Base-by-base conservation (phyloP, 1,140 invertebrate species). In the Neodiprion fabricii region DNA sequence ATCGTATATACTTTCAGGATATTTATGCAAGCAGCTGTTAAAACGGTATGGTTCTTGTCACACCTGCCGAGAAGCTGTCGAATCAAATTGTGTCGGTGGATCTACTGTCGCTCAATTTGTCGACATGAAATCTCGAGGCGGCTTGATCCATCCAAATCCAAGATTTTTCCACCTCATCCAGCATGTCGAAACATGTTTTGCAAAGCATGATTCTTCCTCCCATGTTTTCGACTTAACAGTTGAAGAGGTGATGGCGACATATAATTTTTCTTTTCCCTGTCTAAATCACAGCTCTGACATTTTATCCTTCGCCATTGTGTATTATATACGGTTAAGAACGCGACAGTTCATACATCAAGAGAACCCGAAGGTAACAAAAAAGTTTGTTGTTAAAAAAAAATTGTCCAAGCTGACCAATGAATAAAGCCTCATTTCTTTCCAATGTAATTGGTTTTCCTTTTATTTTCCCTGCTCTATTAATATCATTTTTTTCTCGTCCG, bases 351-450 rank as follows among this genome's bases (percentile, higher is more conserved):
- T 48, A 9, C 72, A 74, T 49, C 72, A 74, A 74, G 72, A 74
- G 40, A 74, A 74, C 47, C 65, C 69, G 28, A 69, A 74, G 69
- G 7, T 68, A 14, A 69, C 40, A 48, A 74, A 74, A 7, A 11
- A 66, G 14, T 74, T 68, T 69, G 72, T 74, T 21, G 65, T 66
- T 68, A 69, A 68, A 47, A 74, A 74, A 47, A 74, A 74, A 74
- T 48, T 74, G 40, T 74, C 72, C 1, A 73, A 67, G 14, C 67
- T 73, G 21, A 12, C 40, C 50, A 66, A 73, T 0, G 17, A 17
- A 17, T 17, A 17, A 17, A 17, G 17, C 17, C 17, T 17, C 17
- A 17, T 17, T 17, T 17, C 17, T 17, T 17, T 17, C 17, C 17
- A 17, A 17, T 17, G 17, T 17, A 17, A 17, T 17, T 17, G 17